These are phyloP conservation scores for Pammene aurita DNA, from an alignment of 2,888 invertebrate species.

Conservation along the genomic window DNA sequence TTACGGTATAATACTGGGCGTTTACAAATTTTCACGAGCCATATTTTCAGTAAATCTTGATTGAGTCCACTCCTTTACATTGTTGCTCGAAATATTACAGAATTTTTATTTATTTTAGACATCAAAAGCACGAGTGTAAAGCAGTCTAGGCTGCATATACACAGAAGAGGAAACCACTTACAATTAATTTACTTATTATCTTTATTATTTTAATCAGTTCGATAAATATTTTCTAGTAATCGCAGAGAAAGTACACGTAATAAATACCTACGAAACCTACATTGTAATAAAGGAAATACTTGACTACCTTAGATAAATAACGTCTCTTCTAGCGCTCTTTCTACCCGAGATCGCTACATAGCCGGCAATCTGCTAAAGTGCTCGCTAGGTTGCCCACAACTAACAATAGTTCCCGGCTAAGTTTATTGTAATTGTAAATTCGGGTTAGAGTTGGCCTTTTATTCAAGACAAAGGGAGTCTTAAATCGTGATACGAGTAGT, in stretches of 20 bases:
- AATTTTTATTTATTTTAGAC: too few relatives aligned
- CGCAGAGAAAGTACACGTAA: neutral
- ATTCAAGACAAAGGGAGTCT: conserved; percentile 18
- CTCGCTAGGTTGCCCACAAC: conserved; percentile 51
- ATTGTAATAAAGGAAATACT: neutral
- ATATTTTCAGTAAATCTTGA: too few relatives aligned
- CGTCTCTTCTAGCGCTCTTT: conserved; percentile 29
- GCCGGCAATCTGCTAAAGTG: conserved; percentile 66
- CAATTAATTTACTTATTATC: too few relatives aligned
- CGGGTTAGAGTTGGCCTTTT: conserved; percentile 12
- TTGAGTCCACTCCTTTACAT: too few relatives aligned
- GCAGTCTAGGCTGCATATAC: too few relatives aligned
- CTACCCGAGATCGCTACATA: conserved; percentile 48
- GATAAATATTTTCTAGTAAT: too few relatives aligned
- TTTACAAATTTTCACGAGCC: too few relatives aligned
- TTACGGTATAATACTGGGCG: too few relatives aligned
- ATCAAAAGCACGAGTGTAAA: too few relatives aligned
- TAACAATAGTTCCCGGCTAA: conserved; percentile 30
- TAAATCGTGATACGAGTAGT: conserved; percentile 1
- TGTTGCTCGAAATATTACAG: too few relatives aligned
- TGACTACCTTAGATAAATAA: conserved; percentile 15
- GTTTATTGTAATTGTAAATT: conserved; percentile 32
- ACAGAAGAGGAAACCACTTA: too few relatives aligned
- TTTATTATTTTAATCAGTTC: too few relatives aligned
- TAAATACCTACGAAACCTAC: neutral